Base-by-base conservation (phyloP, 2,113 vertebrate genomes). In the Nansenia antarctica region DNA sequence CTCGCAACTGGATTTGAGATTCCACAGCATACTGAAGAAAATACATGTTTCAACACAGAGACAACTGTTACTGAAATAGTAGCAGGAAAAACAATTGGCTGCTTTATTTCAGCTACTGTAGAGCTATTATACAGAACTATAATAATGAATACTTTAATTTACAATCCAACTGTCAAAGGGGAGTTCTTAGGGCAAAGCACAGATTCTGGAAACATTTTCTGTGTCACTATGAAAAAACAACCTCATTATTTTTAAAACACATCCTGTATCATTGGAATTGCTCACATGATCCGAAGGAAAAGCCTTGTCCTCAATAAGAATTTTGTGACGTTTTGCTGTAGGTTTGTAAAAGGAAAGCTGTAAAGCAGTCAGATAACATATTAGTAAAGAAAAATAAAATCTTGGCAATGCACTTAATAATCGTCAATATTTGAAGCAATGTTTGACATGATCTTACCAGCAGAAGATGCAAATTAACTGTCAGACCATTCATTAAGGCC, bases 231-330 rank as follows among this genome's bases (percentile, higher is more conserved):
- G n/a, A n/a, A n/a, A n/a, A n/a, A 20, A 5, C 5, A 9, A 49
- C 15, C 7, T 18, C 15, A 65, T 35, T 35, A 70, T 2, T 18
- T 15, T 34, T 8, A 24, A 1, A 34, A 20, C 18, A 32, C 9
- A 11, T 24, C 5, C n/a, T 62, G 60, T 7, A 54, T 15, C 9
- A 20, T 31, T 1, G 12, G 2, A 1, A 83, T 85, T 73, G 65
- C 96, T 95, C 92, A 99, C 98, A 24, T 98, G 94, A 88, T 99
- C 97, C 62, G 97, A 99, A 5, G 96, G 96, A 85, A 99, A 99
- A 53, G 97, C 96, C 79, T 82, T 97, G 71, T 91, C 86, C 89
- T 99, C 98, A 24, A 98, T 90, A 35, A 99, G 90, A 85, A 99
- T 95, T 91, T 96, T 99, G 79, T 94, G 90, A 0, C 96, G 91